phyloP scores from a whole-genome alignment of 2,113 vertebrate genomes.

The Clinocottus analis region DNA sequence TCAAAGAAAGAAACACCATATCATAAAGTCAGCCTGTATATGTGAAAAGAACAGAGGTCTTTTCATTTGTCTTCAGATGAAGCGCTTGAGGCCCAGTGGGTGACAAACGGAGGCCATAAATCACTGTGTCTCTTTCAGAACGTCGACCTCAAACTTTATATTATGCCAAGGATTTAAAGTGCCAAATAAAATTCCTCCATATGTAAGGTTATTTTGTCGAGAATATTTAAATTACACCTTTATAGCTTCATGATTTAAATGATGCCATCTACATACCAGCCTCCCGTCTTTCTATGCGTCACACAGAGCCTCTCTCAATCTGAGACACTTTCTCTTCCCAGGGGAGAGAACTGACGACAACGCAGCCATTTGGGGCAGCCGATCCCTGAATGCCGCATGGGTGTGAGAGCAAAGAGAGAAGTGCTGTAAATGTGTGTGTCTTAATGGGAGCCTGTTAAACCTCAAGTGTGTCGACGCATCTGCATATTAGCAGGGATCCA shows the following conservation, averaged over 20 bases:
- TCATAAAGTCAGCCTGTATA: constrained; percentile 14
- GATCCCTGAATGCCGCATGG: constrained; percentile 38
- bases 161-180: constrained; percentile 26
- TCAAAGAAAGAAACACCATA: constrained; percentile 28
- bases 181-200: constrained; percentile 17
- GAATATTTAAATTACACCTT: constrained; percentile 27
- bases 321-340: constrained; percentile 50
- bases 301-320: constrained; percentile 26
- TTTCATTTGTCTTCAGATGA: constrained; percentile 53
- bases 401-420: constrained; percentile 37
- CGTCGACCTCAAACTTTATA: not conserved
- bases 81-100: constrained; percentile 44
- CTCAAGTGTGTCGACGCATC: constrained; percentile 35
- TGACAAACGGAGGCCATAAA: constrained; percentile 61
- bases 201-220: not conserved
- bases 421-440: constrained; percentile 30
- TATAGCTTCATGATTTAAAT: constrained; percentile 29
- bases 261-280: not conserved
- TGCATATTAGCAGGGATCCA: constrained; percentile 23
- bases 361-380: constrained; percentile 48
- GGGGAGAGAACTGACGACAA: constrained; percentile 56
- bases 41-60: constrained; percentile 26
- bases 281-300: constrained; percentile 18
- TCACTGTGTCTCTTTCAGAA: constrained; percentile 50
- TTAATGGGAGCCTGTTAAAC: constrained; percentile 54